These are phyloP conservation scores for Luperina nickerlii DNA, from an alignment of 2,888 invertebrate species.

Conservation along the genomic window DNA sequence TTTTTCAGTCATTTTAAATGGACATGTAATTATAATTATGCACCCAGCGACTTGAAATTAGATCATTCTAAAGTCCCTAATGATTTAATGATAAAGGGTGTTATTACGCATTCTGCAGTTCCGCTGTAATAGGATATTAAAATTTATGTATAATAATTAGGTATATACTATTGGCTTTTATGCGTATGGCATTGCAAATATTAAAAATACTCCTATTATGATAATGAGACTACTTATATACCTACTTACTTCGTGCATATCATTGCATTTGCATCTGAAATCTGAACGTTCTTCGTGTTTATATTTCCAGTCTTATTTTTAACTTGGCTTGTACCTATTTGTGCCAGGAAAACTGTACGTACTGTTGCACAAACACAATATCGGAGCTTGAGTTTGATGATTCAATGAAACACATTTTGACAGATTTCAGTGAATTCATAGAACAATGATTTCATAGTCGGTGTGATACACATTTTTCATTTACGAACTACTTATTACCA, in stretches of 20 bases:
- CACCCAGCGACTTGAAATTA: not conserved
- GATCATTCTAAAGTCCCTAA: not conserved
- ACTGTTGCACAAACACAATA: constrained; percentile 61
- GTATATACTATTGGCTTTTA: not conserved
- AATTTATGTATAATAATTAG: constrained; percentile 11
- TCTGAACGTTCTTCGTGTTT: constrained; percentile 69
- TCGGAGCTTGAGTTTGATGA: constrained; percentile 50
- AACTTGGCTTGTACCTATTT: constrained; percentile 72
- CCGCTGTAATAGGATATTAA: not conserved
- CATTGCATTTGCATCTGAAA: constrained; percentile 61
- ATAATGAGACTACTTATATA: constrained; percentile 25
- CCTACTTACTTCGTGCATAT: constrained; percentile 31
- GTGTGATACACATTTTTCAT: constrained; percentile 30
- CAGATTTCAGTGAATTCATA: constrained; percentile 63
- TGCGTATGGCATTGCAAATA: constrained; percentile 6
- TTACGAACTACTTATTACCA: constrained; percentile 33
- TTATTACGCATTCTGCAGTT: not conserved
- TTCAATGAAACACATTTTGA: constrained; percentile 58
- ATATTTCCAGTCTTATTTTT: constrained; percentile 75
- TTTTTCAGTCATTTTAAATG: not conserved
- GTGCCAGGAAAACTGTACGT: constrained; percentile 71
- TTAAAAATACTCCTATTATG: constrained; percentile 28
- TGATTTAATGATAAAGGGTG: not conserved
- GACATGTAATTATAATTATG: not conserved
- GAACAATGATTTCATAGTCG: constrained; percentile 63